Evolutionary conservation across 2,113 vertebrate genomes (phyloP), one percentile per base, ranked within the genome.

Genomic region (Symphodus melops): DNA sequence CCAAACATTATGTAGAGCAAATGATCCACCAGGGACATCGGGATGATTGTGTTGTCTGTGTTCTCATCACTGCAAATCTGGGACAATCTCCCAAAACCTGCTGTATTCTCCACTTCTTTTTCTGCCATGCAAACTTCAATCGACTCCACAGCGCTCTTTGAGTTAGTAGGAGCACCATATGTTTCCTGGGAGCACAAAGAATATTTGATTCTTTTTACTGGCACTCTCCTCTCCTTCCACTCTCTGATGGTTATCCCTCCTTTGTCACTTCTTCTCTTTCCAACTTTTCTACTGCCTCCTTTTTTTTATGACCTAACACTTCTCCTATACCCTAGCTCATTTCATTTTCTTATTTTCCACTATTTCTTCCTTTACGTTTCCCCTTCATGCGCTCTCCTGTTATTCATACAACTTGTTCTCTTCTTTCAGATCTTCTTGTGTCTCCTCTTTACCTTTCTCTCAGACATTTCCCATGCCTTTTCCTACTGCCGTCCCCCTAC

Each of bases 101-200:
- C 57, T 51, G 57, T 58, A 78, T 73, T 86, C 68, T 55, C 76
- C 57, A 58, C 58, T 70, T 78, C 64, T 51, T 79, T 33, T 51
- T 71, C 17, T 57, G 51, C 65, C 19, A 0, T 4, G 16, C 44
- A 19, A 0, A 77, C 86, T 79, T 86, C 85, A 83, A 44, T 59
- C 39, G 77, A 57, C 58, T 66, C 25, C 4, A 52, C 64, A 12
- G 52, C 48, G 1, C 67, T 76, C 84, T 90, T 88, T 90, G 85
- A 90, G 83, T 89, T 88, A 86, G 81, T 57, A 51, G 77, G 23
- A 68, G 84, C 56, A 39, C 88, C 88, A 86, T 89, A 85, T 87
- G 86, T 71, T 87, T 79, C 66, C 57, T 68, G 68, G 58, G 61
- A 83, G 65, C 79, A 87, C 83, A 86, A 86, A 87, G 80, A 80